These are phyloP conservation scores for Rousettus leschenaultii DNA, from an alignment of 2,113 vertebrate species.

Conservation along the genomic window DNA sequence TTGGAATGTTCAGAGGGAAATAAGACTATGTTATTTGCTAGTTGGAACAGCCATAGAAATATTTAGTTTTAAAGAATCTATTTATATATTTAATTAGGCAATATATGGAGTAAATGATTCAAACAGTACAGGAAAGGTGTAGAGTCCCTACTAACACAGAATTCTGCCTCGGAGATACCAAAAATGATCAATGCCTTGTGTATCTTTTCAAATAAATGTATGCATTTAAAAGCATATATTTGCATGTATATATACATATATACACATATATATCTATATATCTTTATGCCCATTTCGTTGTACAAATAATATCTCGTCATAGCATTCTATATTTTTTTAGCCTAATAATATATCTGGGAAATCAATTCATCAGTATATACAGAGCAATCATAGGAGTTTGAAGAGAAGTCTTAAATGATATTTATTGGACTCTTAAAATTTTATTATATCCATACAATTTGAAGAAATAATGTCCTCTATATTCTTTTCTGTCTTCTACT, in stretches of 20 bases:
- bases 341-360: not conserved
- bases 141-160: not conserved
- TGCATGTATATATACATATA: not conserved
- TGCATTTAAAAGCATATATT: not conserved
- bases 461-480: not conserved
- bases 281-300: no score
- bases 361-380: not conserved
- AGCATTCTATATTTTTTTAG: not conserved
- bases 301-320: not conserved
- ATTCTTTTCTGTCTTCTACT: not conserved
- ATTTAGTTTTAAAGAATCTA: not conserved
- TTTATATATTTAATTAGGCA: not conserved
- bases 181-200: not conserved
- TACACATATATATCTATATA: not conserved
- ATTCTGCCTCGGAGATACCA: not conserved
- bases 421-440: not conserved
- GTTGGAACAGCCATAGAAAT: not conserved
- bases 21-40: not conserved
- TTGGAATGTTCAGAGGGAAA: not conserved
- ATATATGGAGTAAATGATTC: not conserved
- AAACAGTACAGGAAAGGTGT: not conserved
- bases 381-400: not conserved
- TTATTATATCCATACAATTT: not conserved
- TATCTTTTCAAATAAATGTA: conserved; percentile 7
- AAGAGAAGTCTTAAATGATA: not conserved